Evolutionary conservation across 2,888 invertebrate genomes (phyloP).

Genomic region (Alviniconcha strummeri): DNA sequence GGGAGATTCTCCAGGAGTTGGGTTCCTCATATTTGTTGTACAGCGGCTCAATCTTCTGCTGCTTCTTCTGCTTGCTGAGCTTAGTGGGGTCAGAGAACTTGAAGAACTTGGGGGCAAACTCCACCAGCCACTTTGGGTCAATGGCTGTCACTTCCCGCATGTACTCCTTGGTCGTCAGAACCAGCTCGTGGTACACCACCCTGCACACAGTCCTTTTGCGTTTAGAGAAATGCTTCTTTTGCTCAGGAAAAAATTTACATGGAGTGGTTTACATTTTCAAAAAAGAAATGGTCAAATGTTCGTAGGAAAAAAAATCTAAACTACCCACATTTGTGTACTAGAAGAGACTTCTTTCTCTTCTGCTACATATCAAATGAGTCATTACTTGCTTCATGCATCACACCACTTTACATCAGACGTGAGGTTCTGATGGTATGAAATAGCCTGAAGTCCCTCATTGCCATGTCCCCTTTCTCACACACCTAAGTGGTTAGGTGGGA

Average conservation of each 20-base stretch:
- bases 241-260: background rate
- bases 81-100: constrained; percentile 99
- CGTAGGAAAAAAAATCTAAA: background rate
- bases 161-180: constrained; percentile 98
- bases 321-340: too few species aligned
- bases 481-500: too few species aligned
- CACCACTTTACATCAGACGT: too few species aligned
- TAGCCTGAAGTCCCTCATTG: too few species aligned
- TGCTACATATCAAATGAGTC: too few species aligned
- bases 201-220: constrained; percentile 72
- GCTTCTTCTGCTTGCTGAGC: constrained; percentile 98
- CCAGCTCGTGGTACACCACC: constrained; percentile 98
- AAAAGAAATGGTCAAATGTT: too few species aligned
- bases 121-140: constrained; percentile 89
- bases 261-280: too few species aligned
- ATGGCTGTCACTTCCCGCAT: constrained; percentile 90
- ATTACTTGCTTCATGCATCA: too few species aligned
- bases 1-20: constrained; percentile 98
- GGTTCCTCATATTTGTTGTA: constrained; percentile 99
- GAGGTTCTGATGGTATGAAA: too few species aligned
- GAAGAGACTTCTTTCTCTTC: too few species aligned
- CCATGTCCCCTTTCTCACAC: too few species aligned
- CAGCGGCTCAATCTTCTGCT: constrained; percentile 96
- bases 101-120: constrained; percentile 99
- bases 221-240: background rate